Conservation (phyloP, 2,113 vertebrate species). For the Semicossyphus pulcher region DNA sequence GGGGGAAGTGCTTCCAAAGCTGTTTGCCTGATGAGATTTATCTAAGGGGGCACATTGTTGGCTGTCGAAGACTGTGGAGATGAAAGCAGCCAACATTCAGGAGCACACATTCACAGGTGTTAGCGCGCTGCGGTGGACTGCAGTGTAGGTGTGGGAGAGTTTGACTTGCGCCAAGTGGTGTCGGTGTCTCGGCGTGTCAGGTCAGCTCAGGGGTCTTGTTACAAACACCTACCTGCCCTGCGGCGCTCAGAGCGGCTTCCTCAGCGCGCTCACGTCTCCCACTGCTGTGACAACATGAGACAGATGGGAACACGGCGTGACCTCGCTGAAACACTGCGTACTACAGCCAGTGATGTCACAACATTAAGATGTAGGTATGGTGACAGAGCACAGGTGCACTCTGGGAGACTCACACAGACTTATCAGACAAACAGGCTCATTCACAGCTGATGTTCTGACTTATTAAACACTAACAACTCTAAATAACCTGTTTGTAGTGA, state of each 20-base stretch:
- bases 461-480: background rate
- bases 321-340: slow-evolving; percentile 7
- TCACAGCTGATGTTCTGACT: background rate
- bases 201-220: slow-evolving; percentile 45
- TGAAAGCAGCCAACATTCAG: slow-evolving; percentile 14
- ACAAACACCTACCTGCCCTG: slow-evolving; percentile 37
- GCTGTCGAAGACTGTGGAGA: background rate
- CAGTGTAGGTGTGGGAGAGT: slow-evolving; percentile 11
- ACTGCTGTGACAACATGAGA: slow-evolving; percentile 33
- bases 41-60: background rate
- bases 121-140: background rate
- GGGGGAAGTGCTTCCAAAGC: slow-evolving; percentile 12
- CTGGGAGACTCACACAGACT: background rate
- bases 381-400: background rate
- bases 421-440: background rate
- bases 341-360: background rate
- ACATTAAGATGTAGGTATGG: background rate
- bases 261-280: slow-evolving; percentile 1
- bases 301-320: slow-evolving; percentile 35
- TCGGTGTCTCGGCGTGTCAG: slow-evolving; percentile 44
- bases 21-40: slow-evolving; percentile 24
- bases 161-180: slow-evolving; percentile 52
- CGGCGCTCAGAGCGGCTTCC: slow-evolving; percentile 6
- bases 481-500: too few species aligned
- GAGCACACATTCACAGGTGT: background rate